These are phyloP conservation scores for Acanthopagrus latus DNA, from an alignment of 2,797 vertebrate genomes.

Conservation along the genomic window DNA sequence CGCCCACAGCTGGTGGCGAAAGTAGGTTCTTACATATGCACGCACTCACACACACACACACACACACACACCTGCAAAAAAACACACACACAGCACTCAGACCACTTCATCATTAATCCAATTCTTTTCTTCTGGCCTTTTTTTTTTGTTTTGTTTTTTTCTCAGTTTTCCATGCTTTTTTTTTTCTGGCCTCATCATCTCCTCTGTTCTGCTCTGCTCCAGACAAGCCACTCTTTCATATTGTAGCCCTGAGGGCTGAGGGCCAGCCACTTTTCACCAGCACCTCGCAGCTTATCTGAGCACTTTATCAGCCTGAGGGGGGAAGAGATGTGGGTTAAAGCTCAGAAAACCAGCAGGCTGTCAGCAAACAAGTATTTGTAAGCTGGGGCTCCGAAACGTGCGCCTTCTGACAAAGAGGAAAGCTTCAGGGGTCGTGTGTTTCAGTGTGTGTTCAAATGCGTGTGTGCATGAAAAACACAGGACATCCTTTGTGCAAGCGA, in stretches of 20 bases:
- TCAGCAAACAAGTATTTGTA: slow-evolving; percentile 94
- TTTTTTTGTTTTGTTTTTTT: slow-evolving; percentile 30
- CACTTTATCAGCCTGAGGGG: slow-evolving; percentile 94
- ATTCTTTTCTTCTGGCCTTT: slow-evolving; percentile 60
- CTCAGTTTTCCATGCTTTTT: slow-evolving; percentile 35
- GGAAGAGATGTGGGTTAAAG: slow-evolving; percentile 92
- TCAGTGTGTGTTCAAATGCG: slow-evolving; percentile 28
- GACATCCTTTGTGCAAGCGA: slow-evolving; percentile 72
- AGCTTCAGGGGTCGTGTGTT: slow-evolving; percentile 50
- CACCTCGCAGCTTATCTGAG: slow-evolving; percentile 92
- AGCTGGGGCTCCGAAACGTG: slow-evolving; percentile 81
- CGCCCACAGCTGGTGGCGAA: slow-evolving; percentile 81
- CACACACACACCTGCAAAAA: slow-evolving; percentile 40
- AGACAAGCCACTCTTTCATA: slow-evolving; percentile 91
- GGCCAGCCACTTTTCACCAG: slow-evolving; percentile 87
- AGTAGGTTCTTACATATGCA: slow-evolving; percentile 55
- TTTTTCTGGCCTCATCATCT: slow-evolving; percentile 62
- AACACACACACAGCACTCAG: slow-evolving; percentile 49
- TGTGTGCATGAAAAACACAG: slow-evolving; percentile 62
- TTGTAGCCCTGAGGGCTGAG: slow-evolving; percentile 84
- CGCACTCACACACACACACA: slow-evolving; percentile 25
- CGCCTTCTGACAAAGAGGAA: slow-evolving; percentile 73
- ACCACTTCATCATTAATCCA: slow-evolving; percentile 73
- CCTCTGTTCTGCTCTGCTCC: slow-evolving; percentile 67
- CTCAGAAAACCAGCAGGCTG: slow-evolving; percentile 88